Evolutionary conservation across 2,888 invertebrate genomes (phyloP).

Genomic region (Amblyjoppa fuscipennis): DNA sequence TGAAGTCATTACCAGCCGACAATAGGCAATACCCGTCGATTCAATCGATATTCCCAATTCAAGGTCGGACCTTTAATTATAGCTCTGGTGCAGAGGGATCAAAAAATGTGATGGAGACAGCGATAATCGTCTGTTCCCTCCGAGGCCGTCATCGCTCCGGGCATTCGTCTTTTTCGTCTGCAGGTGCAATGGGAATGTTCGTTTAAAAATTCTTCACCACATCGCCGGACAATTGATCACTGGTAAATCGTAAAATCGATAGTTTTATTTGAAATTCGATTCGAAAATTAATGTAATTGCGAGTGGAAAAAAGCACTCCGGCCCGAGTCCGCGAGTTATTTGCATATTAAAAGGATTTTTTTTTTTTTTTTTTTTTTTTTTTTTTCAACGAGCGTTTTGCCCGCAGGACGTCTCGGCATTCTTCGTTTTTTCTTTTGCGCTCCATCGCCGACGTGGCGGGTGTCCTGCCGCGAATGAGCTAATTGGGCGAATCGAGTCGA

Average conservation of each 20-base stretch:
- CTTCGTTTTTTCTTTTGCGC: constrained; percentile 57
- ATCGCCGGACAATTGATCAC: constrained; percentile 19
- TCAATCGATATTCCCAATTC: constrained; percentile 49
- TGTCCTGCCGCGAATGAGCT: constrained; percentile 71
- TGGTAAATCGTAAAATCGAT: constrained; percentile 10
- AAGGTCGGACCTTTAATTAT: constrained; percentile 58
- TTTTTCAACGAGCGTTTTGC: constrained; percentile 33
- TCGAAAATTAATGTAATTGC: constrained; percentile 64
- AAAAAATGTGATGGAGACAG: constrained; percentile 6
- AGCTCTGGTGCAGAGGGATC: constrained; percentile 33
- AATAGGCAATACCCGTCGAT: constrained; percentile 18
- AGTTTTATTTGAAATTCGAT: constrained; percentile 59
- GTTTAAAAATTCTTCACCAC: constrained; percentile 25
- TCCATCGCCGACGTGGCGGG: constrained; percentile 71
- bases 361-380: constrained; percentile 2
- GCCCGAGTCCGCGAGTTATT: constrained; percentile 68
- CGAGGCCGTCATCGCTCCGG: background rate
- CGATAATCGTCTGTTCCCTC: constrained; percentile 33
- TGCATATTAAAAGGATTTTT: constrained; percentile 80
- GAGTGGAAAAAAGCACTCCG: constrained; percentile 57
- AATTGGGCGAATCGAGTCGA: constrained; percentile 78
- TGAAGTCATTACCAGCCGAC: background rate
- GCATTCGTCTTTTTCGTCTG: background rate
- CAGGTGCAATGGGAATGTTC: constrained; percentile 16
- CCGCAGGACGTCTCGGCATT: constrained; percentile 54